Evolutionary conservation across 2,888 invertebrate genomes (phyloP).

Genomic region (Hypomecis punctinalis): DNA sequence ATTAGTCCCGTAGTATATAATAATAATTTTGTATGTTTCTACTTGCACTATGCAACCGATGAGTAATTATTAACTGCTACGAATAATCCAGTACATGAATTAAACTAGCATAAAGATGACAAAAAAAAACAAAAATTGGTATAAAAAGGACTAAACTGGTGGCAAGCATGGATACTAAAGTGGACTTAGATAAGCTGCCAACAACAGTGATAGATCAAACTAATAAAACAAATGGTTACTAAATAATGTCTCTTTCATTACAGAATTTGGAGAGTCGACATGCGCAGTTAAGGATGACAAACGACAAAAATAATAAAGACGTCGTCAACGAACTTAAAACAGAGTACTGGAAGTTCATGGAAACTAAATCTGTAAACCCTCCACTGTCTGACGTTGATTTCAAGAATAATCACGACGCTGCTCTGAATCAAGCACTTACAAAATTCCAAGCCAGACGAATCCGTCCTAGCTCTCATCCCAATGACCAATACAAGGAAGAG

Average conservation of each 20-base stretch:
- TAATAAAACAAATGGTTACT: too few species aligned
- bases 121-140: too few species aligned
- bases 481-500: slow-evolving; percentile 21
- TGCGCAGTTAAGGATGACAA: slow-evolving; percentile 16
- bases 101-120: too few species aligned
- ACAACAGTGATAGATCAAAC: too few species aligned
- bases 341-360: slow-evolving; percentile 27
- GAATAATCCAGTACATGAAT: too few species aligned
- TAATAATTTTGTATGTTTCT: too few species aligned
- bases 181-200: too few species aligned
- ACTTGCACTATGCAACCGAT: too few species aligned
- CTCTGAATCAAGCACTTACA: slow-evolving; percentile 9
- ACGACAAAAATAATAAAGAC: slow-evolving; percentile 23
- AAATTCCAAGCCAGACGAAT: slow-evolving; percentile 18
- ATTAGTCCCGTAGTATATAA: too few species aligned
- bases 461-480: slow-evolving; percentile 15
- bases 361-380: slow-evolving; percentile 23
- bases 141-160: too few species aligned
- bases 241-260: neutral
- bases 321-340: slow-evolving; percentile 16
- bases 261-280: slow-evolving; percentile 13
- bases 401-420: slow-evolving; percentile 5
- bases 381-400: slow-evolving; percentile 21
- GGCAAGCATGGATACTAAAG: too few species aligned
- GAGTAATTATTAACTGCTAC: too few species aligned